Evolutionary conservation across 2,888 invertebrate genomes (phyloP), one percentile per base, ranked within the genome.

Genomic region (Scotopteryx bipunctaria): DNA sequence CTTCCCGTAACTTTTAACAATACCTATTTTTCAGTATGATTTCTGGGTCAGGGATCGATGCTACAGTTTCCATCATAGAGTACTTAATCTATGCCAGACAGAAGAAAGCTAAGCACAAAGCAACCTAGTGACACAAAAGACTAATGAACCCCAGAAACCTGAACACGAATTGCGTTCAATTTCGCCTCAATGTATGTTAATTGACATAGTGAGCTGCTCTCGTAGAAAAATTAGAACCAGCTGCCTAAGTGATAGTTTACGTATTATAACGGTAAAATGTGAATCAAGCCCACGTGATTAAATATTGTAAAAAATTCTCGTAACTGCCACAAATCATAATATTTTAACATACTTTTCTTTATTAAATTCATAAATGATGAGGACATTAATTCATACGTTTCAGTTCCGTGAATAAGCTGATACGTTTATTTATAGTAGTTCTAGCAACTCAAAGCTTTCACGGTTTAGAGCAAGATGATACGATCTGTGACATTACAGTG

Each of bases 161-260:
- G 17, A 13, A 14, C 37, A 23, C 16, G 17, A 47, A 37, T 38
- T 41, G 17, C 16, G 17, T 44, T 14, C 27, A 42, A 37, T 44
- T 49, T 48, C 43, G 35, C 48, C 44, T 44, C 44, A 43, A 44
- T 48, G 17, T 31, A 40, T 31, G 54, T 21, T 48, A 54, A 54
- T 54, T 54, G 44, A 40, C 53, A 33, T 16, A 43, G 43, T 44
- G 27, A 43, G 9, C 36, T 46, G 46, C 15, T 42, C 37, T 47
- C 35, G 16, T 27, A 41, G 33, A 38, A 27, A 38, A 43, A 54
- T 54, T 54, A 36, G 44, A 48, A 44, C 8, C 17, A 16, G 25
- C 11, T 17, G 9, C n/a, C n/a, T 40, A 35, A 29, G 29, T 44
- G 35, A 32, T 16, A 5, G 49, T n/a, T n/a, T 9, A 27, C 32